Percentiles rank a stretch among this genome's conserved stretches.
These are phyloP conservation scores for Pogonus chalceus DNA, from an alignment of 1,140 invertebrate species.

Conservation along the genomic window DNA sequence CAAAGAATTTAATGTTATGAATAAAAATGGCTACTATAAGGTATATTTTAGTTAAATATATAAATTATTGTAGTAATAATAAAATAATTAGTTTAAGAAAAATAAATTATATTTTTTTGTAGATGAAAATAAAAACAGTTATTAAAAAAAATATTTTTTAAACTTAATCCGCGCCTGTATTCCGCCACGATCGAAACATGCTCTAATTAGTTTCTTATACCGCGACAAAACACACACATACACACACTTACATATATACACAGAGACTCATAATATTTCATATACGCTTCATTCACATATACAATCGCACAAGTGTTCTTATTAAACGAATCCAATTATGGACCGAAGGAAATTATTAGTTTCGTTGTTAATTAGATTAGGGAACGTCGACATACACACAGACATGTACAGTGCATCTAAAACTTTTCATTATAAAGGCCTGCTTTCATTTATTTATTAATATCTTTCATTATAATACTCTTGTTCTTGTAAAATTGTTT, in stretches of 20 bases:
- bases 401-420: too few species aligned
- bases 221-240: background rate
- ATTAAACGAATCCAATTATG: conserved; percentile 6
- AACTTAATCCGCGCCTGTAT: background rate
- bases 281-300: conserved; percentile 13
- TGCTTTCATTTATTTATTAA: too few species aligned
- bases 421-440: too few species aligned
- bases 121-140: too few species aligned
- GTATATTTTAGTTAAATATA: too few species aligned
- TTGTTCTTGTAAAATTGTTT: too few species aligned
- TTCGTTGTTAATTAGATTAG: conserved; percentile 5
- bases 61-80: too few species aligned
- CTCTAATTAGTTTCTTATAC: conserved; percentile 7
- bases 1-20: too few species aligned
- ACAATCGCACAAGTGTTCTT: conserved; percentile 3
- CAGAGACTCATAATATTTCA: background rate
- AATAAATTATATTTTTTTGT: too few species aligned
- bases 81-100: too few species aligned
- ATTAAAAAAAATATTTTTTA: background rate
- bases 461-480: too few species aligned
- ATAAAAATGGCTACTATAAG: too few species aligned
- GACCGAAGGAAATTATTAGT: conserved; percentile 4
- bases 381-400: background rate
- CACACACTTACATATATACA: conserved; percentile 12
- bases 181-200: background rate